A percentile compares a stretch with the other conserved stretches of the same genome.
Evolutionary conservation across 1,140 invertebrate species (phyloP).

Genomic region (Drosophila elegans): DNA sequence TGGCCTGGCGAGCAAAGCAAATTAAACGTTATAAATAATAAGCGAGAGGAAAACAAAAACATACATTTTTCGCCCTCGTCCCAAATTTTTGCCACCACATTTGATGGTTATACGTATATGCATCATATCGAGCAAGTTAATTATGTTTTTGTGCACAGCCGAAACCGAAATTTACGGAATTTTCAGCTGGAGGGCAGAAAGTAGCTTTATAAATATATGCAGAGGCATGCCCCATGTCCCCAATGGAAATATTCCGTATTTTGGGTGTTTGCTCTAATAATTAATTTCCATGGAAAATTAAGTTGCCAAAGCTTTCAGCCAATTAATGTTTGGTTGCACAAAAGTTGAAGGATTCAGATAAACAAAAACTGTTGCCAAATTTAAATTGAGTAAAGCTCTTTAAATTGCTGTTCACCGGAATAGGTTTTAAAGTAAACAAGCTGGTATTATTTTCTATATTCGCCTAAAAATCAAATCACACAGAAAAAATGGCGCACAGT

Average conservation of each 20-base stretch:
- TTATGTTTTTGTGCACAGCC: constrained; percentile 40
- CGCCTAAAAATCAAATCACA: constrained; percentile 29
- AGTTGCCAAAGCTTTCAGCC: constrained; percentile 48
- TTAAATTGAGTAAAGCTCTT: constrained; percentile 11
- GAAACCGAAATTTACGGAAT: constrained; percentile 30
- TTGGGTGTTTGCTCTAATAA: constrained; percentile 42
- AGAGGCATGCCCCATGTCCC: constrained; percentile 33
- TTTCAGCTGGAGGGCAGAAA: constrained; percentile 18
- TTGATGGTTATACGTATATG: constrained; percentile 10
- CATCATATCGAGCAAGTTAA: constrained; percentile 39
- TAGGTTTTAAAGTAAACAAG: constrained; percentile 27
- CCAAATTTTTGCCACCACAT: constrained; percentile 1
- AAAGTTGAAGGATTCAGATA: constrained; percentile 11
- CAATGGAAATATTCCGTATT: constrained; percentile 21
- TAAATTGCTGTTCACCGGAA: not conserved
- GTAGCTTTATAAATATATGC: constrained; percentile 43
- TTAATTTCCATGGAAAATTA: constrained; percentile 50
- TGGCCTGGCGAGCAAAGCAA: constrained; percentile 25
- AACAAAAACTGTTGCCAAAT: constrained; percentile 2
- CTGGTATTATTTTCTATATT: constrained; percentile 39
- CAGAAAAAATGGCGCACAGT: constrained; percentile 32
- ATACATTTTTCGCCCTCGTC: constrained; percentile 8
- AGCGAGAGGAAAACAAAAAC: constrained; percentile 32
- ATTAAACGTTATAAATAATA: constrained; percentile 48
- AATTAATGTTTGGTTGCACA: constrained; percentile 22